phyloP scores from a whole-genome alignment of 1,140 invertebrate genomes.

The Sesamia nonagrioides region DNA sequence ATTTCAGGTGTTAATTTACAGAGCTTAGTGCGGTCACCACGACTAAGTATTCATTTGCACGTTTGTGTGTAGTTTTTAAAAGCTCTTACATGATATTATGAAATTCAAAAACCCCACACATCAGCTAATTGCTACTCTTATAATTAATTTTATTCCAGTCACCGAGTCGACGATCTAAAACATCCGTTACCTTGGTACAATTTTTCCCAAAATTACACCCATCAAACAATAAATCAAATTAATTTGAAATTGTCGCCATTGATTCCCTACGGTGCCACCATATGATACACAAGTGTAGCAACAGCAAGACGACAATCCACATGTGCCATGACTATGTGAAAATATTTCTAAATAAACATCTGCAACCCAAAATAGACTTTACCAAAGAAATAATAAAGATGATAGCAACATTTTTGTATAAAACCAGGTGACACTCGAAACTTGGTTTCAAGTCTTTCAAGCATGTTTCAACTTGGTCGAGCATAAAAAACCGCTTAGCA shows the following conservation, averaged over 20 bases:
- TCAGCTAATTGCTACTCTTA: background rate
- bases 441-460: too few relatives aligned
- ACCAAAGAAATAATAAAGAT: conserved; percentile 48
- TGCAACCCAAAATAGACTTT: conserved; percentile 46
- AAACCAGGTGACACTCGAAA: conserved; percentile 79
- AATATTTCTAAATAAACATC: conserved; percentile 30
- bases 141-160: background rate
- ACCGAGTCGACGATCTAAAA: background rate
- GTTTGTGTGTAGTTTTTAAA: background rate
- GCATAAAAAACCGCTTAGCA: conserved; percentile 81
- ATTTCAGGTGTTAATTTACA: background rate
- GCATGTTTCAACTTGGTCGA: conserved; percentile 77
- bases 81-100: too few relatives aligned
- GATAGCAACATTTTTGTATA: conserved; percentile 47
- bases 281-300: conserved; percentile 66
- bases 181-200: background rate
- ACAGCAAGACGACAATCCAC: conserved; percentile 54
- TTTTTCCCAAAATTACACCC: conserved; percentile 35
- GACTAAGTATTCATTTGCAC: background rate
- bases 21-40: background rate
- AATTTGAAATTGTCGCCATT: conserved; percentile 60
- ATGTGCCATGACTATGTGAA: conserved; percentile 50
- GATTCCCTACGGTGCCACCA: conserved; percentile 60
- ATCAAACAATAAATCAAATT: conserved; percentile 50
- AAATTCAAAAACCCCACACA: background rate